Percentiles rank a stretch among this genome's conserved stretches.
Evolutionary conservation across 92 coral and sea anemone species (phyloP).

Genomic region (Parazoanthus swiftii): DNA sequence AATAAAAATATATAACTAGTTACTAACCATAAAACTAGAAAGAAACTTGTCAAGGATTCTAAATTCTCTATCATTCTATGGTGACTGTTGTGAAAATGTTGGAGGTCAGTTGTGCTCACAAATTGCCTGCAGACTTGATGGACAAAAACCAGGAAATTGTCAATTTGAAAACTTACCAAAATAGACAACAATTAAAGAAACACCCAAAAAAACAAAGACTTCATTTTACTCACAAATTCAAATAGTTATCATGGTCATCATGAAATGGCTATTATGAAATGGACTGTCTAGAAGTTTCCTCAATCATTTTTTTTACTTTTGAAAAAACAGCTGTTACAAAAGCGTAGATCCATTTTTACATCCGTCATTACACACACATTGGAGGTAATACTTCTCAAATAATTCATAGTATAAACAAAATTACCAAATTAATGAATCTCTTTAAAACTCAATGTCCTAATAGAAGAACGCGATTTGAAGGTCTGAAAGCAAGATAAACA

Average conservation of each 20-base stretch:
- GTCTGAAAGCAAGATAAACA: background rate
- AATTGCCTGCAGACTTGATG: background rate
- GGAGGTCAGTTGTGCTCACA: background rate
- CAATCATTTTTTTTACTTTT: no score
- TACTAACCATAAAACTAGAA: no score
- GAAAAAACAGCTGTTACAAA: background rate
- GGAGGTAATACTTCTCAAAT: background rate
- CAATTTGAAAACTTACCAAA: background rate
- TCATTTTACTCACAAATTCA: constrained; percentile 10
- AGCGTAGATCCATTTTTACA: background rate
- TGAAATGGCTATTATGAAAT: background rate
- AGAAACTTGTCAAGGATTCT: no score
- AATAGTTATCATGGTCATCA: background rate
- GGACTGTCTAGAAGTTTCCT: background rate
- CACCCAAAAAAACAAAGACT: background rate
- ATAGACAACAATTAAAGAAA: background rate
- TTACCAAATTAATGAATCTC: background rate
- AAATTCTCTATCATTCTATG: background rate
- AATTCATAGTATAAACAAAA: background rate
- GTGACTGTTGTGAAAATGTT: background rate
- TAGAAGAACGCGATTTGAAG: background rate
- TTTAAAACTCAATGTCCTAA: no score
- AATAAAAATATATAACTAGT: no score
- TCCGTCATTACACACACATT: no score
- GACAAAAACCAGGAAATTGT: constrained; percentile 16